phyloP scores from a whole-genome alignment of 2,113 vertebrate species.

The Dissostichus mawsoni region DNA sequence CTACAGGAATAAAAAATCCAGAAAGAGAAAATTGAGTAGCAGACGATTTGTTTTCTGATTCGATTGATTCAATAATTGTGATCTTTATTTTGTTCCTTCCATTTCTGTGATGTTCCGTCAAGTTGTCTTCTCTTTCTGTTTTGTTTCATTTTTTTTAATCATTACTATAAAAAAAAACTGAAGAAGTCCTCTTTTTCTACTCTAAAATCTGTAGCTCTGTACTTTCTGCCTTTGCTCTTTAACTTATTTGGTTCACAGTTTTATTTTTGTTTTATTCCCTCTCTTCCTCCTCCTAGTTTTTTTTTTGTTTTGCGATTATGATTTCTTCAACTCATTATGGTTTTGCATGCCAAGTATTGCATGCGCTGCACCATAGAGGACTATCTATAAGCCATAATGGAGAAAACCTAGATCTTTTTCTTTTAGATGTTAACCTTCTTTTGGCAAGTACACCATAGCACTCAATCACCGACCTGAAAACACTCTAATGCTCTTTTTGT shows the following conservation, averaged over 20 bases:
- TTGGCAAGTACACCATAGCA: conserved; percentile 85
- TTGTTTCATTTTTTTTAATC: conserved; percentile 81
- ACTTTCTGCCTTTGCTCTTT: conserved; percentile 81
- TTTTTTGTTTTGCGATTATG: conserved; percentile 83
- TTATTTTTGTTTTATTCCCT: conserved; percentile 70
- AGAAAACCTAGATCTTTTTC: conserved; percentile 85
- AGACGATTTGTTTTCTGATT: conserved; percentile 94
- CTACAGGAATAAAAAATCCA: conserved; percentile 91
- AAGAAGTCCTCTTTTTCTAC: conserved; percentile 85
- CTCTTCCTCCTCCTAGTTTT: conserved; percentile 77
- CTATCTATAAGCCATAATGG: conserved; percentile 88
- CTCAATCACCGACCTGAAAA: conserved; percentile 61
- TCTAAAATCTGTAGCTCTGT: conserved; percentile 83
- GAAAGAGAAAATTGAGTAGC: conserved; percentile 92
- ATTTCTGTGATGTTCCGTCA: conserved; percentile 92
- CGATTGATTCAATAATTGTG: conserved; percentile 98
- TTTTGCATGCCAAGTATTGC: conserved; percentile 99
- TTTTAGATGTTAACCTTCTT: conserved; percentile 86
- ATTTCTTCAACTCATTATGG: conserved; percentile 86
- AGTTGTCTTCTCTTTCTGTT: conserved; percentile 88
- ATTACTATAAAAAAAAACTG: conserved; percentile 77
- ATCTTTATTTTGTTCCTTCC: conserved; percentile 92
- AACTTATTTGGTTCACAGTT: conserved; percentile 82
- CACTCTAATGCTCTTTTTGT: conserved; percentile 83
- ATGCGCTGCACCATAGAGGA: conserved; percentile 99